Conservation (phyloP, 1,140 invertebrate genomes). For the Drepana arcuata region DNA sequence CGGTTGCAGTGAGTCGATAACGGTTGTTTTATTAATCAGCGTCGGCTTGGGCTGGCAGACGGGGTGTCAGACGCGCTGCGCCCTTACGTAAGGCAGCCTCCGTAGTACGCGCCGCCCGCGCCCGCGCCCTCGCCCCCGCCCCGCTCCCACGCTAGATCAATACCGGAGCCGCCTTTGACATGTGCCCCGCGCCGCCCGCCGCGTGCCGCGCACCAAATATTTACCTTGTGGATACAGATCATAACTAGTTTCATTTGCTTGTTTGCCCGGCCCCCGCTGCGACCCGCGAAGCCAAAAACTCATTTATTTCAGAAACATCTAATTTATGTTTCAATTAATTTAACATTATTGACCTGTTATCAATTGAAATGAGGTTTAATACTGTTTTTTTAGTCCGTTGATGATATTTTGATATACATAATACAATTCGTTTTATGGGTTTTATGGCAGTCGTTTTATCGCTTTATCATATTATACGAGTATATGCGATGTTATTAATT, state of each 20-base stretch:
- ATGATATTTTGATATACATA: no score
- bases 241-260: slow-evolving; percentile 63
- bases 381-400: no score
- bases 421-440: no score
- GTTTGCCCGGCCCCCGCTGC: slow-evolving; percentile 26
- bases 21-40: slow-evolving; percentile 62
- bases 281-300: slow-evolving; percentile 23
- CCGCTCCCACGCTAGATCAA: slow-evolving; percentile 59
- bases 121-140: not conserved
- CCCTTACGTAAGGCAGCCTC: slow-evolving; percentile 63
- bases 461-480: no score
- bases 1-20: slow-evolving; percentile 40
- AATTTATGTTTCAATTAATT: slow-evolving; percentile 36
- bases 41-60: slow-evolving; percentile 42
- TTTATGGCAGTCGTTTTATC: no score
- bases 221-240: slow-evolving; percentile 67
- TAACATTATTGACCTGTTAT: slow-evolving; percentile 6
- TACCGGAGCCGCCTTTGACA: slow-evolving; percentile 68
- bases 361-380: not conserved
- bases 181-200: slow-evolving; percentile 55
- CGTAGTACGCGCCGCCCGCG: slow-evolving; percentile 12
- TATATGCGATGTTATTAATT: no score
- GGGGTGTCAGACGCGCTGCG: slow-evolving; percentile 53
- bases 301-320: slow-evolving; percentile 30
- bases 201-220: slow-evolving; percentile 66